Evolutionary conservation across 2,888 invertebrate species (phyloP).

Genomic region (Ochlodes sylvanus): DNA sequence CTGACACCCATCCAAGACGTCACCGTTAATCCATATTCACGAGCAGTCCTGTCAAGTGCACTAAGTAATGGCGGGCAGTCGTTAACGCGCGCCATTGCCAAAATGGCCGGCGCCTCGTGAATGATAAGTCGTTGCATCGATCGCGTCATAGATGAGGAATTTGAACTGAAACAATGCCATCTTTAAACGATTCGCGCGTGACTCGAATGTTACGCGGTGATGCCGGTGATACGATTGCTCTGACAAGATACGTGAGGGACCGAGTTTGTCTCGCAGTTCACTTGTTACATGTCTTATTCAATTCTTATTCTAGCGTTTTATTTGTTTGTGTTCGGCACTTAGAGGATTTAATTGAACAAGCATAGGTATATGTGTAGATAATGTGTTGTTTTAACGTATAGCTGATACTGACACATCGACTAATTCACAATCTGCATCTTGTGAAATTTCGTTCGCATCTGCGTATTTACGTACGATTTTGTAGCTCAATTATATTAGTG

Average conservation of each 20-base stretch:
- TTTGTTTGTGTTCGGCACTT: background rate
- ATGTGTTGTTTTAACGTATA: too few species aligned
- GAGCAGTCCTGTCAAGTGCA: slow-evolving; percentile 7
- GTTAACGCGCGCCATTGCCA: slow-evolving; percentile 55
- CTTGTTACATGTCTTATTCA: slow-evolving; percentile 2
- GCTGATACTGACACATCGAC: too few species aligned
- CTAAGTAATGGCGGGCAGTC: slow-evolving; percentile 25
- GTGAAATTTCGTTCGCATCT: too few species aligned
- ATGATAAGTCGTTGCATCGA: slow-evolving; percentile 63
- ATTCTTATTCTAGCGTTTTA: background rate
- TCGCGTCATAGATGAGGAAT: slow-evolving; percentile 77
- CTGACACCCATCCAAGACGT: background rate
- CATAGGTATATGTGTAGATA: background rate
- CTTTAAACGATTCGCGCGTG: slow-evolving; percentile 65
- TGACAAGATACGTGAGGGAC: slow-evolving; percentile 19
- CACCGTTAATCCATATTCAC: slow-evolving; percentile 3
- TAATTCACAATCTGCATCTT: too few species aligned
- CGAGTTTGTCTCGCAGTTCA: slow-evolving; percentile 10
- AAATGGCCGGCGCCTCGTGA: slow-evolving; percentile 61
- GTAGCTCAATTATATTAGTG: too few species aligned
- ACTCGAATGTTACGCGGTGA: slow-evolving; percentile 53
- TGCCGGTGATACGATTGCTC: slow-evolving; percentile 17
- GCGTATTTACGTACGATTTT: too few species aligned
- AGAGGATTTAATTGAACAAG: background rate
- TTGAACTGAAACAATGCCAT: slow-evolving; percentile 79